Percentiles rank a stretch among this genome's conserved stretches.
phyloP scores from a whole-genome alignment of 2,113 vertebrate species.

The Eira barbara region DNA sequence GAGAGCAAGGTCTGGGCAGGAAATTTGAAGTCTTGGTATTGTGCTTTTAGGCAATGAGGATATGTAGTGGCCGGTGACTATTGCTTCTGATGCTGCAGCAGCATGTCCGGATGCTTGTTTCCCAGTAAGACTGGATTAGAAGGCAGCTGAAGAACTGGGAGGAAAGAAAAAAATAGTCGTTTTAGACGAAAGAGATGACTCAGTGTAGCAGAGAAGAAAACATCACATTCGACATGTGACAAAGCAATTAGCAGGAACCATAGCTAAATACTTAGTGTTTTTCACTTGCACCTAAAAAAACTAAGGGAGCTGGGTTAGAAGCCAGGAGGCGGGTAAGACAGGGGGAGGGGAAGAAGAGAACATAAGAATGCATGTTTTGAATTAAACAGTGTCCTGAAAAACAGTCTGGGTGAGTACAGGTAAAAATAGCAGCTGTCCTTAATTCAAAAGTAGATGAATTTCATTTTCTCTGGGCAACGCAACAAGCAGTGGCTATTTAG shows the following conservation, averaged over 20 bases:
- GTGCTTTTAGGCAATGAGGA: constrained; percentile 75
- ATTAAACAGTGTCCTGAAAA: constrained; percentile 70
- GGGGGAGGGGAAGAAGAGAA: constrained; percentile 37
- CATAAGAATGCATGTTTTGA: constrained; percentile 55
- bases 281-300: constrained; percentile 75
- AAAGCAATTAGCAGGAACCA: constrained; percentile 73
- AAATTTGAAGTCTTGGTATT: constrained; percentile 80
- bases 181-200: constrained; percentile 73
- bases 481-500: constrained; percentile 67
- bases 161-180: constrained; percentile 56
- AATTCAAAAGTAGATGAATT: constrained; percentile 78
- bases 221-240: constrained; percentile 81
- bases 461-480: constrained; percentile 65
- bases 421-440: constrained; percentile 73
- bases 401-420: constrained; percentile 65
- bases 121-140: constrained; percentile 73
- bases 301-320: constrained; percentile 58
- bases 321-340: neutral
- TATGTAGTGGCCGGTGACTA: constrained; percentile 81
- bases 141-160: constrained; percentile 69
- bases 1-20: constrained; percentile 68
- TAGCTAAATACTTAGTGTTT: constrained; percentile 76
- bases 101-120: constrained; percentile 79
- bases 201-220: constrained; percentile 76
- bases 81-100: constrained; percentile 73